Base-by-base conservation (phyloP, 2,113 vertebrate species). In the Galeopterus variegatus region DNA sequence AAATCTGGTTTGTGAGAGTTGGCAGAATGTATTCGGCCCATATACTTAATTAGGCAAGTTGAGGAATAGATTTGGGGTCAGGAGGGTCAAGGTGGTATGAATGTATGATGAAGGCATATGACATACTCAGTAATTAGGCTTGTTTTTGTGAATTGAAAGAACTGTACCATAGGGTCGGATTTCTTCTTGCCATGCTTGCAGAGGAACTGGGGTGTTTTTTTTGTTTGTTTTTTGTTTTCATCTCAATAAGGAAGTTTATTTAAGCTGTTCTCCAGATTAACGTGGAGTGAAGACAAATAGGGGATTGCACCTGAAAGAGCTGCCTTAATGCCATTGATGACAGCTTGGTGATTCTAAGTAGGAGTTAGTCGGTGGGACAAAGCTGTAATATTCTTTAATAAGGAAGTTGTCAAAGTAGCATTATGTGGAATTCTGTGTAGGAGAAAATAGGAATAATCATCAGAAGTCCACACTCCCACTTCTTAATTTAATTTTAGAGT, bases 401-500 rank as follows among this genome's bases (percentile, higher is more conserved):
- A 88, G 60, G 17, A 90, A 87, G 50, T 67, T 88, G 79, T 89
- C 69, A 82, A 14, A 89, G 41, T 62, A 77, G 3, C 23, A 28
- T 88, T 56, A 36, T 54, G 76, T 10, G 58, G 45, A 64, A 12
- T 92, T 76, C 21, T 76, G 0, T 88, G 7, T 72, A 36, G 41
- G 67, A 62, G 87, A 48, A 69, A 90, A 41, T 73, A 81, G 88
- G 48, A 77, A 45, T 62, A 85, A 58, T 76, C 17, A 70, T 41
- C 54, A 56, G 33, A 87, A 94, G 50, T 45, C 5, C 21, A 48
- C 8, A 52, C 1, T 9, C 12, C 1, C 17, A 6, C 11, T 19
- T 67, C 69, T n/a, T 79, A 41, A 64, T 87, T 84, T 93, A 52
- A 77, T 77, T 95, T 96, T 85, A 80, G 54, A 85, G 54, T 89